Evolutionary conservation across 1,140 invertebrate genomes (phyloP), one percentile per base, ranked within the genome.

Genomic region (Periplaneta americana): DNA sequence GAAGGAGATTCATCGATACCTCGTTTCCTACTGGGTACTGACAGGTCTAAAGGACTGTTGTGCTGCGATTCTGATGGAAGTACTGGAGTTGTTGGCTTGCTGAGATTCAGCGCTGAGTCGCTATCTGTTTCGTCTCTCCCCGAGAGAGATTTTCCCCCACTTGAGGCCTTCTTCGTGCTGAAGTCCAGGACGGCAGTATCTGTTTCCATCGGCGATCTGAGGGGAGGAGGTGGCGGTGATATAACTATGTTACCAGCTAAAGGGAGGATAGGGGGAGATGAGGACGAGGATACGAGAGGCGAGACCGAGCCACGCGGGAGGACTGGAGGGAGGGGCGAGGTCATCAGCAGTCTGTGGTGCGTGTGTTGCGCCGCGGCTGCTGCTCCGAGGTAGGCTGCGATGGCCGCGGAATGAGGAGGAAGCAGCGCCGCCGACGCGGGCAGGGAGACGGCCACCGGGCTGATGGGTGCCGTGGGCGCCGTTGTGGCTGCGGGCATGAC

Each of bases 21-120:
- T 78, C 94, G 88, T 84, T 96, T 94, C 85, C 94, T 91, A 35
- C 93, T 93, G 4, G 93, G 90, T 36, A 96, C 92, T 0, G 95
- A 95, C 18, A 97, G 88, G 87, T 97, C 95, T 79, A 97, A 86
- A 0, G 95, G 95, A 34, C 94, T 92, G 84, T 95, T 95, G 81
- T 93, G 92, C 36, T 90, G 88, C 78, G 92, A 91, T 57, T 89
- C 89, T 28, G 89, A 87, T 0, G 90, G 88, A 1, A 87, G 85
- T 5, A 89, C 88, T 1, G 89, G 88, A 8, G 89, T 88, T 0
- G 89, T 88, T 4, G 90, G 88, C 85, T 94, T 94, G 82, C 91
- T 93, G 15, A 94, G 88, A 85, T 95, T 94, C 31, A 93, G 88
- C 31, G 91, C 93, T 84, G 94, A 90, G 82, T 92, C 91, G 37